Evolutionary conservation across 1,140 invertebrate genomes (phyloP), one percentile per base, ranked within the genome.

Genomic region (Lordiphosa clarofinis): DNA sequence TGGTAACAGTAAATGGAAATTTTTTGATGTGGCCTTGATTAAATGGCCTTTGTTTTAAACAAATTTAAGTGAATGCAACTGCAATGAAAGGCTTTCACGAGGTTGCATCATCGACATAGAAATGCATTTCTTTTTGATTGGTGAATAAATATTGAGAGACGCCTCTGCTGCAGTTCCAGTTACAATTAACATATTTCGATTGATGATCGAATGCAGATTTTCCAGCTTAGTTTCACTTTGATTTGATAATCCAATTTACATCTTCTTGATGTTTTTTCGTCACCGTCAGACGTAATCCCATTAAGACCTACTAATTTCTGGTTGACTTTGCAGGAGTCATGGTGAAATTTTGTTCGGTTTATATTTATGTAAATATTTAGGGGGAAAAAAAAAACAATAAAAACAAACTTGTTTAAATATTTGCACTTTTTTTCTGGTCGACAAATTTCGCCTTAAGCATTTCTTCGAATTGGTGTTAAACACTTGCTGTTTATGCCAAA

Each of bases 1-100:
- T 56, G 49, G 39, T 49, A 81, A 81, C 76, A 72, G 75, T 81
- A 75, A 82, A 82, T 53, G 61, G 75, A 81, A 81, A 75, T 74
- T 66, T 28, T 52, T 42, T n/a, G 43, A 35, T 63, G 53, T 72
- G 67, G 62, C 72, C 72, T 82, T 82, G 67, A 82, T 81, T 72
- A 42, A 58, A 55, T 47, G 28, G 12, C 7, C 8, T 52, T 42
- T 57, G 15, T 12, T 53, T 47, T 49, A 35, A 33, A 47, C 28
- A 1, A 24, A 24, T 12, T 21, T 11, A 43, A 38, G 43, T 15
- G 28, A 55, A 44, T 36, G 13, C 35, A 60, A 47, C 24, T 13
- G 9, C 15, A 15, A 60, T 59, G 66, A 81, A 82, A 81, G 66
- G 38, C 71, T 75, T 71, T 81, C 46, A 54, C 57, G 12, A 40